Conservation (phyloP, 1,140 invertebrate genomes). For the Drosophila navojoa region DNA sequence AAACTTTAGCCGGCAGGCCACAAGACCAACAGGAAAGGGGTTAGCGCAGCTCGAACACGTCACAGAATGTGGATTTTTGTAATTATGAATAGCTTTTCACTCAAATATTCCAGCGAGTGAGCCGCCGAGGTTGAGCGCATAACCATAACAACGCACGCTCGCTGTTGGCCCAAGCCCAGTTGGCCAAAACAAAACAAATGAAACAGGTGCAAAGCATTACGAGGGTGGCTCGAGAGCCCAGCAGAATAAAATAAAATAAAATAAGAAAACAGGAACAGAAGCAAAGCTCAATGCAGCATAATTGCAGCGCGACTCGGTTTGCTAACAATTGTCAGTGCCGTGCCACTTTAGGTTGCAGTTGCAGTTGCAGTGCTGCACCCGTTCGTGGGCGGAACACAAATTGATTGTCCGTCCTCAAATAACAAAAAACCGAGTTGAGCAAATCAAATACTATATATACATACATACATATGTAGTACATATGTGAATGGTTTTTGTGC, state of each 20-base stretch:
- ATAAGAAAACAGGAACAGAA: conserved; percentile 13
- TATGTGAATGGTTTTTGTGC: conserved; percentile 11
- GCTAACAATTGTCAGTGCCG: conserved; percentile 39
- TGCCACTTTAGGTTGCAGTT: conserved; percentile 29
- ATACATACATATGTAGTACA: neutral
- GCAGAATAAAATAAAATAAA: conserved; percentile 7
- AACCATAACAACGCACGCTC: conserved; percentile 69
- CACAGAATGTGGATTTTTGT: conserved; percentile 44
- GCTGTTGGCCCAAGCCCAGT: conserved; percentile 54
- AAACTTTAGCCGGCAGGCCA: conserved; percentile 38
- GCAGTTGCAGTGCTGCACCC: conserved; percentile 60
- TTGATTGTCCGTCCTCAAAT: conserved; percentile 51
- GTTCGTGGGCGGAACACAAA: conserved; percentile 49
- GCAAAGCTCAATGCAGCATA: conserved; percentile 71
- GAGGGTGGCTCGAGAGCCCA: conserved; percentile 45
- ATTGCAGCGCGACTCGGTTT: conserved; percentile 51
- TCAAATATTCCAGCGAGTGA: conserved; percentile 50
- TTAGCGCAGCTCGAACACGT: conserved; percentile 35
- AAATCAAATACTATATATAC: conserved; percentile 12
- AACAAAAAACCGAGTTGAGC: conserved; percentile 7
- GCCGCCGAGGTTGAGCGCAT: conserved; percentile 49
- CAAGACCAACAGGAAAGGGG: conserved; percentile 36
- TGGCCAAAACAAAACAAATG: conserved; percentile 74
- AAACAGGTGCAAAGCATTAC: conserved; percentile 70
- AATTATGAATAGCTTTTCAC: conserved; percentile 58